A percentile compares a stretch with the other conserved stretches of the same genome.
Evolutionary conservation across 2,888 invertebrate species (phyloP).

Genomic region (Andricus quercusramuli): DNA sequence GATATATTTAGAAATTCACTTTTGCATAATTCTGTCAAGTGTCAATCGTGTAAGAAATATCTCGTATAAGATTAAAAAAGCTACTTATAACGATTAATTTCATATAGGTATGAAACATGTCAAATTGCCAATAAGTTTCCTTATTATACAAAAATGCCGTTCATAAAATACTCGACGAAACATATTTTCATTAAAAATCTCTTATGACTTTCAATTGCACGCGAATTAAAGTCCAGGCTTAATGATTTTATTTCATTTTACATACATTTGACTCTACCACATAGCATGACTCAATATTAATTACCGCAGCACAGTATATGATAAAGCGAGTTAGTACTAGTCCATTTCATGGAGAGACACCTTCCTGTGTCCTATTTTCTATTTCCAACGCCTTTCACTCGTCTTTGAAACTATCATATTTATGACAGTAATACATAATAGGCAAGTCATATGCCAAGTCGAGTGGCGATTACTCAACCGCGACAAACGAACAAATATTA

Average conservation of each 20-base stretch:
- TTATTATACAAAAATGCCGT: neutral
- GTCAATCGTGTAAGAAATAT: too few relatives aligned
- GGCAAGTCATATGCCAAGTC: neutral
- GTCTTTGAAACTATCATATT: neutral
- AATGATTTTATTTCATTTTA: neutral
- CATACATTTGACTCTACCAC: neutral
- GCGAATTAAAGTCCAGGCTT: neutral
- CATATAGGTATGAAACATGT: too few relatives aligned
- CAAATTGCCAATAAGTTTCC: neutral
- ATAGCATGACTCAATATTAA: neutral
- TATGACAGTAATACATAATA: constrained; percentile 1
- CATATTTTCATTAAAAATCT: neutral
- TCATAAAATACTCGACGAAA: neutral
- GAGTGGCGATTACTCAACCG: neutral
- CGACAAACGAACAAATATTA: neutral
- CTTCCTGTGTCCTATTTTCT: neutral
- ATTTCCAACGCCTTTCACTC: constrained; percentile 27
- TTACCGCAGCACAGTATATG: neutral
- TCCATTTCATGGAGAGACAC: neutral
- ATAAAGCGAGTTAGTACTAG: constrained; percentile 5
- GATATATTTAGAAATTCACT: too few relatives aligned
- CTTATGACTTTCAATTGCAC: neutral
- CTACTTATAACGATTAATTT: neutral
- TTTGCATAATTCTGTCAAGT: too few relatives aligned
- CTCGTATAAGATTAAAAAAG: too few relatives aligned